Evolutionary conservation across 2,888 invertebrate species (phyloP), one percentile per base, ranked within the genome.

Genomic region (Yponomeuta evonymella): DNA sequence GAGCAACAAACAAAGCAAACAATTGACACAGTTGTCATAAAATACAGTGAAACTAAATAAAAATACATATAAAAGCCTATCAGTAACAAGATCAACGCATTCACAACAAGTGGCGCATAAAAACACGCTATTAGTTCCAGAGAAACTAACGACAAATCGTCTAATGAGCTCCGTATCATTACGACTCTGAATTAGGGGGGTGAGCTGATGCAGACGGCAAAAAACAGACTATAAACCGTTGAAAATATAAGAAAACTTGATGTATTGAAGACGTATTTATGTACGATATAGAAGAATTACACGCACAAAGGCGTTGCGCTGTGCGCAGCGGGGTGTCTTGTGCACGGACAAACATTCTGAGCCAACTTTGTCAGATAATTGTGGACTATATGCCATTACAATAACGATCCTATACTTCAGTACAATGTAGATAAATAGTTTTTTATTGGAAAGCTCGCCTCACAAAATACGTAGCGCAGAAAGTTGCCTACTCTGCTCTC

Each of bases 291-390:
- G 30, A 11, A 63, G n/a, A 64, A 64, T 64, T 2, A 64, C 64
- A 30, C 51, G 12, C 30, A 68, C 58, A 68, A 68, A 29, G 43
- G 51, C 51, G 29, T 48, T 51, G 78, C 80, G 78, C 76, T 76
- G 70, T 73, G 72, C 85, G 72, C 87, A 67, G 76, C 86, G 83
- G 86, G 87, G 83, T 78, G 87, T 86, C 83, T 79, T 83, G 15
- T 8, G 12, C 85, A 83, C 77, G 29, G 29, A 68, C 68, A 58
- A 68, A 36, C 9, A 48, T 51, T 29, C 58, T 48, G 4, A 30
- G 11, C 4, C 6, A 15, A 43, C 29, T 68, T 29, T 1, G 51
- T 9, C 51, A 30, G 29, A 51, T 8, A 51, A 48, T 12, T 51
- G 12, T 68, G 33, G 29, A 12, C 33, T 65, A 9, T 65, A 65